These are phyloP conservation scores for Ophion ellenae DNA, from an alignment of 2,888 invertebrate genomes.

Conservation along the genomic window DNA sequence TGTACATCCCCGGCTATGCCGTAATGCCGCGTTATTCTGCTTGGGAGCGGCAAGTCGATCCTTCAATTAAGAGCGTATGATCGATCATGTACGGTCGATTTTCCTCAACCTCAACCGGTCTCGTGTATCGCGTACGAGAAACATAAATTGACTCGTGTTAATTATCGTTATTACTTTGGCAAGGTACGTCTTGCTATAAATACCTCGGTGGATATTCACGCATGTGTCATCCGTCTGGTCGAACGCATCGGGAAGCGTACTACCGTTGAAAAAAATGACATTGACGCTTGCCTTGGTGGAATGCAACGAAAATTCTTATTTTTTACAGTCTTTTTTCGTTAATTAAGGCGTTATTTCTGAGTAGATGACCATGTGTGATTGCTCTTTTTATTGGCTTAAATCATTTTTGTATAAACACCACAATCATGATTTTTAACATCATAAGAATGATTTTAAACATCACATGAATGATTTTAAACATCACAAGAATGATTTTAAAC, in stretches of 20 bases:
- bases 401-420: too few species aligned
- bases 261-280: neutral
- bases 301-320: neutral
- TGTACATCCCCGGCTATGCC: neutral
- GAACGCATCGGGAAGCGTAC: too few species aligned
- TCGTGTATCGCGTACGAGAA: conserved; percentile 5
- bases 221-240: neutral
- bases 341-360: too few species aligned
- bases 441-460: too few species aligned
- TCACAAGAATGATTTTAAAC: too few species aligned
- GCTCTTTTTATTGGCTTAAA: too few species aligned
- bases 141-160: conserved; percentile 37
- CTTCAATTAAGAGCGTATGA: conserved; percentile 66
- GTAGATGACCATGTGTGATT: too few species aligned
- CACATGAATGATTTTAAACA: too few species aligned
- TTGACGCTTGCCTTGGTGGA: neutral
- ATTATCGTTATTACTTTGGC: conserved; percentile 44
- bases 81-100: conserved; percentile 53
- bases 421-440: too few species aligned
- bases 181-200: conserved; percentile 23
- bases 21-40: conserved; percentile 22
- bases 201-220: neutral
- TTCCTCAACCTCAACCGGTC: conserved; percentile 17
- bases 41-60: conserved; percentile 45
- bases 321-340: neutral